Evolutionary conservation across 2,888 invertebrate genomes (phyloP).

Genomic region (Drosophila aldrichi): DNA sequence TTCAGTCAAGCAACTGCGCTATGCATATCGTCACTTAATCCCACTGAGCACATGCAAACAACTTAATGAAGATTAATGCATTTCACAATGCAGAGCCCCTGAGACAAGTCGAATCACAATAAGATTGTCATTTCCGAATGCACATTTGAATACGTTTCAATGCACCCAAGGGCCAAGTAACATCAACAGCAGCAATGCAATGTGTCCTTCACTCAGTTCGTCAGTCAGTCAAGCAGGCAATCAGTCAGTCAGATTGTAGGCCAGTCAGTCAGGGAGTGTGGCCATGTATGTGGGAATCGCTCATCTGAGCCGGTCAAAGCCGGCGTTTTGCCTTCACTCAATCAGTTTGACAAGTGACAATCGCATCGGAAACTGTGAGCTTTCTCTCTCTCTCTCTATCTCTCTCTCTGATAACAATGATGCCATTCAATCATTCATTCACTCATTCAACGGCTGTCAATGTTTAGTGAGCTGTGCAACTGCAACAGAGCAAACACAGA

Average conservation of each 20-base stretch:
- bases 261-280: constrained; percentile 28
- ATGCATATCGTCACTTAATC: constrained; percentile 34
- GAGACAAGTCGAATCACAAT: constrained; percentile 42
- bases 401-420: constrained; percentile 53
- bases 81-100: constrained; percentile 16
- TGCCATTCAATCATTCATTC: constrained; percentile 22
- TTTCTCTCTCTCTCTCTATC: constrained; percentile 6
- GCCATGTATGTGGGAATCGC: constrained; percentile 14
- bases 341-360: constrained; percentile 75
- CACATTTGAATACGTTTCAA: constrained; percentile 46
- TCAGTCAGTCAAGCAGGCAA: constrained; percentile 20
- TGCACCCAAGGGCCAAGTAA: constrained; percentile 38
- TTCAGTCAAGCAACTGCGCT: neutral
- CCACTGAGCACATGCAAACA: constrained; percentile 43
- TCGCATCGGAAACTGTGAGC: constrained; percentile 41
- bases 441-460: constrained; percentile 16
- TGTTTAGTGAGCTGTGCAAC: neutral
- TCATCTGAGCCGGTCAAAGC: constrained; percentile 16
- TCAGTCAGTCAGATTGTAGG: constrained; percentile 6
- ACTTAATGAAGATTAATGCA: constrained; percentile 68
- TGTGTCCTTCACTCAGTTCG: neutral
- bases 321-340: constrained; percentile 62
- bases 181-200: constrained; percentile 6
- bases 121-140: constrained; percentile 26
- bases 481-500: neutral